Evolutionary conservation across 2,888 invertebrate genomes (phyloP).

Genomic region (Drosophila prostipennis): DNA sequence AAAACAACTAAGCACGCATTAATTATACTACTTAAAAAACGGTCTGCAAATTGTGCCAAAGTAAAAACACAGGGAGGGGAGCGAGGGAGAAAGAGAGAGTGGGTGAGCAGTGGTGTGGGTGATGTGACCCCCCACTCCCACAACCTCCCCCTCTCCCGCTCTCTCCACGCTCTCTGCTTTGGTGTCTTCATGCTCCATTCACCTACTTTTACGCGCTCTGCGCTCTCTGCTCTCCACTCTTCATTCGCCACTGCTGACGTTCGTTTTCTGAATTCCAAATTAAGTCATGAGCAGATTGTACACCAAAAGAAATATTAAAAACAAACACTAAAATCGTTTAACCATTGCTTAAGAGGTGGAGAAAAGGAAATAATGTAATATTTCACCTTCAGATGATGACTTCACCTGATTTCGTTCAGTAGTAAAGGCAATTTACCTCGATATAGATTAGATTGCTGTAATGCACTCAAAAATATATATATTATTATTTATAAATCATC

Average conservation of each 20-base stretch:
- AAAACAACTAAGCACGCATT: conserved; percentile 56
- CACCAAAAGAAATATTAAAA: conserved; percentile 33
- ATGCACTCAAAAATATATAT: neutral
- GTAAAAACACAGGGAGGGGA: neutral
- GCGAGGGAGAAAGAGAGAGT: conserved; percentile 34
- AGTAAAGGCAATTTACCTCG: neutral
- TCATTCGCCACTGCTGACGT: conserved; percentile 48
- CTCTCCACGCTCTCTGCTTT: conserved; percentile 17
- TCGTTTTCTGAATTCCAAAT: conserved; percentile 80
- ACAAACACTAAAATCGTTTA: neutral
- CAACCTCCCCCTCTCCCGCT: conserved; percentile 10
- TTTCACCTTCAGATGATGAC: neutral
- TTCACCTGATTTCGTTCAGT: neutral
- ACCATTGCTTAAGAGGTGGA: neutral
- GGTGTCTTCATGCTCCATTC: conserved; percentile 79
- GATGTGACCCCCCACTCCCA: neutral
- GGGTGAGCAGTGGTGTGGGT: conserved; percentile 36
- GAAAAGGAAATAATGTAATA: neutral
- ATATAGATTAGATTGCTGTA: neutral
- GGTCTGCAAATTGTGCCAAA: conserved; percentile 26
- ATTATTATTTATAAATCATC: neutral
- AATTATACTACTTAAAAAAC: conserved; percentile 60
- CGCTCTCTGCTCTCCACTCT: conserved; percentile 61
- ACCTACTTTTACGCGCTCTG: conserved; percentile 81
- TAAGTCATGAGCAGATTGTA: conserved; percentile 77